A percentile compares a stretch with the other conserved stretches of the same genome.
These are phyloP conservation scores for Cosmopolites sordidus DNA, from an alignment of 2,888 invertebrate species.

Conservation along the genomic window DNA sequence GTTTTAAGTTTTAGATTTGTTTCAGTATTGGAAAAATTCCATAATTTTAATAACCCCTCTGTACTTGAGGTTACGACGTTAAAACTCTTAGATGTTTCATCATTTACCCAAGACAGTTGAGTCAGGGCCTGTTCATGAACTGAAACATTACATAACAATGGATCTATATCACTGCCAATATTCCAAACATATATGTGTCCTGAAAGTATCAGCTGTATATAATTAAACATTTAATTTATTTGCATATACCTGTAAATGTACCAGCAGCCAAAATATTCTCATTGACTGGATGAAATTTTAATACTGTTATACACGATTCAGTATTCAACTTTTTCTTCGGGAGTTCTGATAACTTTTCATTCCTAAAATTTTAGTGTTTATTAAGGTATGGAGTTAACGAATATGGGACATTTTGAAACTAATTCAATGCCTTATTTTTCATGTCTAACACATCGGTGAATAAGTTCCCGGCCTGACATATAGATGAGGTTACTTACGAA, in stretches of 20 bases:
- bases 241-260: slow-evolving; percentile 41
- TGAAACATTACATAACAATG: slow-evolving; percentile 32
- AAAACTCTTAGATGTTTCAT: slow-evolving; percentile 37
- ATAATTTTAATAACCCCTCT: slow-evolving; percentile 42
- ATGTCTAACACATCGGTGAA: too few relatives aligned
- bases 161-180: slow-evolving; percentile 40
- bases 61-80: slow-evolving; percentile 42
- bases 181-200: slow-evolving; percentile 42
- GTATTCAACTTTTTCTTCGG: slow-evolving; percentile 40
- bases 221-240: too few relatives aligned
- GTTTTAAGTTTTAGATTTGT: slow-evolving; percentile 23
- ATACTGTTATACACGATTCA: slow-evolving; percentile 48
- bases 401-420: too few relatives aligned
- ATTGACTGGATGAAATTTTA: slow-evolving; percentile 51
- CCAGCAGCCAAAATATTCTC: slow-evolving; percentile 52
- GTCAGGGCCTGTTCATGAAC: slow-evolving; percentile 43
- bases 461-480: too few relatives aligned
- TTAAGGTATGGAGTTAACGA: too few relatives aligned
- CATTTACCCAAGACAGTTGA: slow-evolving; percentile 43
- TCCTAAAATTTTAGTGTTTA: too few relatives aligned
- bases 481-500: too few relatives aligned
- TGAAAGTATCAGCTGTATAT: too few relatives aligned
- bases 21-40: slow-evolving; percentile 37
- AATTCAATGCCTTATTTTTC: too few relatives aligned
- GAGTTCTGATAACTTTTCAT: slow-evolving; percentile 37